A percentile compares a stretch with the other conserved stretches of the same genome.
Evolutionary conservation across 2,888 invertebrate genomes (phyloP).

Genomic region (Elysia crispata): DNA sequence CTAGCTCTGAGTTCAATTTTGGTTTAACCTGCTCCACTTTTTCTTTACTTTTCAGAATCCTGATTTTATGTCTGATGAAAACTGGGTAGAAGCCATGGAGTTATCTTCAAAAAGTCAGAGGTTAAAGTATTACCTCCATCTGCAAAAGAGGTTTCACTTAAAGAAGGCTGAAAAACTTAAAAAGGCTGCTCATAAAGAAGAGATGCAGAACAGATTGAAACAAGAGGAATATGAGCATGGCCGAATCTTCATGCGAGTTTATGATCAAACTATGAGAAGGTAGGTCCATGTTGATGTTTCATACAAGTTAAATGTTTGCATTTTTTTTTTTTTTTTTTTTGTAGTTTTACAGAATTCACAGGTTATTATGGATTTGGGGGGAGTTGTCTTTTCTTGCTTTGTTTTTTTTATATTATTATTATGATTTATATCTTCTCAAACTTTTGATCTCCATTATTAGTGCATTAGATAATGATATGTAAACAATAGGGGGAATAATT

Average conservation of each 20-base stretch:
- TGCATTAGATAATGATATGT: too few relatives aligned
- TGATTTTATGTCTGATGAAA: constrained; percentile 54
- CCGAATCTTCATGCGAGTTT: constrained; percentile 49
- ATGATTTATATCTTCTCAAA: too few relatives aligned
- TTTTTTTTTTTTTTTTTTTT: too few relatives aligned
- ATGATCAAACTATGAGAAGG: constrained; percentile 53
- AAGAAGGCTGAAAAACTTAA: constrained; percentile 25
- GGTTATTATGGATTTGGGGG: too few relatives aligned
- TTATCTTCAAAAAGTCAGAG: constrained; percentile 38
- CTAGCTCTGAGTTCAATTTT: too few relatives aligned
- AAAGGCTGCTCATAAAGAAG: background rate
- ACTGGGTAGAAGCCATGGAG: constrained; percentile 53
- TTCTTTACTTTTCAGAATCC: constrained; percentile 43
- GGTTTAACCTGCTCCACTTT: background rate
- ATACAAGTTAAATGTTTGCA: too few relatives aligned
- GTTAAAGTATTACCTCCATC: constrained; percentile 38
- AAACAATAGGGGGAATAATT: too few relatives aligned
- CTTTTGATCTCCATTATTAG: too few relatives aligned
- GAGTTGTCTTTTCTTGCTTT: background rate
- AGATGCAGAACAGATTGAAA: background rate
- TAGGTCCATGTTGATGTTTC: background rate
- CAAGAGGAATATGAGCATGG: background rate
- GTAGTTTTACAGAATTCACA: too few relatives aligned
- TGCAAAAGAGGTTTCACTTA: constrained; percentile 12
- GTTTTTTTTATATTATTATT: background rate